Evolutionary conservation across 1,140 invertebrate genomes (phyloP), one percentile per base, ranked within the genome.

Genomic region (Papilio glaucus): DNA sequence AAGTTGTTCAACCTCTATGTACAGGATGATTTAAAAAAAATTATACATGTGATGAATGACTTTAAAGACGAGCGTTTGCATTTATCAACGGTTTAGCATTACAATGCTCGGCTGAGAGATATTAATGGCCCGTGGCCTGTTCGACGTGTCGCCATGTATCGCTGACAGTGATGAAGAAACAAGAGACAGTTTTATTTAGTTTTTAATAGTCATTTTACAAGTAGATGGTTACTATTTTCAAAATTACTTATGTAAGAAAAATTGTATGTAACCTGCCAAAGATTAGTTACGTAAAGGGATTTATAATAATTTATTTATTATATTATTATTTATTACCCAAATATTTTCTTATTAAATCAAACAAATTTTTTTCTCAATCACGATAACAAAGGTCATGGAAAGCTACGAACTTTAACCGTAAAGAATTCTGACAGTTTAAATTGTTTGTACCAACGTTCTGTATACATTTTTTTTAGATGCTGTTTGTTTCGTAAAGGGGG

Each of bases 121-220:
- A 45, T 57, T 57, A 57, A 57, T 57, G 45, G 29, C 29, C 6
- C 29, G 29, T n/a, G n/a, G n/a, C n/a, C n/a, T n/a, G 6, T 6
- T 33, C 29, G 29, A 33, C 2, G 6, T 24, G 49, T 57, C 21
- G 49, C 49, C 49, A 26, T 26, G 49, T 24, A 57, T 24, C 21
- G 49, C 10, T 24, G 49, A 57, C 49, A 57, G 21, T 24, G 49
- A 57, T 57, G 24, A 57, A 57, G 21, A 24, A 57, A 24, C 49
- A 57, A 57, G 49, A 57, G 49, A 57, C 49, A 57, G 21, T 57
- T 4, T 57, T 24, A 57, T 57, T 24, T 24, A 10, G 49, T 4
- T 10, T 26, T 49, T 13, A 24, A 26, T 33, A 33, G 29, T 57
- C 3, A 26, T 57, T 8, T 10, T 10, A 57, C 21, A 9, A 24